Base-by-base conservation (phyloP, 1,140 invertebrate species). In the Papilio machaon region DNA sequence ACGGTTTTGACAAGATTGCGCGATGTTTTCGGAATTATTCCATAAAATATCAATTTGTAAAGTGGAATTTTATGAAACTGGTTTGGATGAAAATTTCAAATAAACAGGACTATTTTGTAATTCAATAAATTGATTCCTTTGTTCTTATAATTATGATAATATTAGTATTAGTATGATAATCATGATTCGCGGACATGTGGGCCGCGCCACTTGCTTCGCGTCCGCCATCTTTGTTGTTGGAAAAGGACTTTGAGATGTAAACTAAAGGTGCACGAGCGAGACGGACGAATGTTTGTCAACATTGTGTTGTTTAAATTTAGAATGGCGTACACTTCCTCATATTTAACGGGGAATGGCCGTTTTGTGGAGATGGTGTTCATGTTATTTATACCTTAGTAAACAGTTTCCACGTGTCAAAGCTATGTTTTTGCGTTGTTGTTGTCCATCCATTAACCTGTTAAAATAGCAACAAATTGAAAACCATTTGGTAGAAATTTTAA, bases 261-360 rank as follows among this genome's bases (percentile, higher is more conserved):
- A 46, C 52, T 49, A 2, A 0, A 38, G n/a, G 19, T 35, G 85
- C 60, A 6, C 46, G 82, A 88, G 47, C 77, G 83, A 82, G 85
- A 86, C 80, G 79, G 78, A 83, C 73, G 58, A 85, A 81, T 89
- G 87, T 90, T 90, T 89, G 88, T 90, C 89, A 90, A 90, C 87
- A 89, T 85, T 83, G 79, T 47, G 78, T 46, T 85, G 79, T 87
- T 84, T 88, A 88, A 83, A 84, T 87, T 86, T 87, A 88, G 85
- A 86, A 84, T 77, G 54, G 80, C 82, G 60, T 64, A 52, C 9
- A 78, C 84, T 88, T 89, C 86, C 88, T 84, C 80, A 84, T 87
- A 83, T 85, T 85, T 84, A 82, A 79, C 64, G 64, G 64, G 43
- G n/a, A 52, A 73, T 73, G 10, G 73, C 38, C 73, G 43, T 47